A percentile compares a stretch with the other conserved stretches of the same genome.
Conservation (phyloP, 37 sponge, comb jelly and placozoan genomes). For the Corticium candelabrum region DNA sequence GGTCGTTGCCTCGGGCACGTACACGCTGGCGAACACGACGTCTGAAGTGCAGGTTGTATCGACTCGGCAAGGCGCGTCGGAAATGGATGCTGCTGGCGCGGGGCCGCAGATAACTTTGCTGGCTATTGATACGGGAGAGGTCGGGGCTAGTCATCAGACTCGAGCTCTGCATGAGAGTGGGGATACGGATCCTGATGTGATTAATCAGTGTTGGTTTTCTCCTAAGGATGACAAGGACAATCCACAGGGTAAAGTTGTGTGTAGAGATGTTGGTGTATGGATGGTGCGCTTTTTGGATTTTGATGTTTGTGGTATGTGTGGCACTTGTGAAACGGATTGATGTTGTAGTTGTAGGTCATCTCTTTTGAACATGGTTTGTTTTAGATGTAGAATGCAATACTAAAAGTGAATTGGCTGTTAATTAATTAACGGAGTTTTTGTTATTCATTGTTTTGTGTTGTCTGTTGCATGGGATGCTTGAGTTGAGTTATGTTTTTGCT, state of each 20-base stretch:
- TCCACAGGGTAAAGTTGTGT: neutral
- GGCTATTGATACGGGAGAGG: neutral
- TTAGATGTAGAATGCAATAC: too few relatives aligned
- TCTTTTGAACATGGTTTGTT: too few relatives aligned
- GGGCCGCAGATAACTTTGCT: neutral
- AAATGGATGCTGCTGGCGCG: neutral
- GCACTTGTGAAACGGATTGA: too few relatives aligned
- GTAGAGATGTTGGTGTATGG: too few relatives aligned
- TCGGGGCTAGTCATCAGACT: neutral
- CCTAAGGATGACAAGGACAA: constrained; percentile 1
- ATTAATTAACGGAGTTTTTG: too few relatives aligned
- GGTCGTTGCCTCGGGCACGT: neutral
- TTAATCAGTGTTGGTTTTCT: constrained; percentile 1
- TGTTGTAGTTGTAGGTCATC: too few relatives aligned
- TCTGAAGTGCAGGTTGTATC: neutral
- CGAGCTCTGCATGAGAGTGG: neutral
- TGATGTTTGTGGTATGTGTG: too few relatives aligned
- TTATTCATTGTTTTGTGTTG: too few relatives aligned
- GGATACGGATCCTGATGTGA: neutral
- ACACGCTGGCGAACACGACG: neutral
- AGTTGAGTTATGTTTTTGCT: too few relatives aligned
- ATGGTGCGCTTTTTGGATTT: too few relatives aligned
- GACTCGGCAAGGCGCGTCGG: neutral
- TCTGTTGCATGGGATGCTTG: too few relatives aligned
- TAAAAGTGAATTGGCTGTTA: too few relatives aligned